A percentile compares a stretch with the other conserved stretches of the same genome.
Evolutionary conservation across 2,797 vertebrate genomes (phyloP).

Genomic region (Cyprinodon diabolis): DNA sequence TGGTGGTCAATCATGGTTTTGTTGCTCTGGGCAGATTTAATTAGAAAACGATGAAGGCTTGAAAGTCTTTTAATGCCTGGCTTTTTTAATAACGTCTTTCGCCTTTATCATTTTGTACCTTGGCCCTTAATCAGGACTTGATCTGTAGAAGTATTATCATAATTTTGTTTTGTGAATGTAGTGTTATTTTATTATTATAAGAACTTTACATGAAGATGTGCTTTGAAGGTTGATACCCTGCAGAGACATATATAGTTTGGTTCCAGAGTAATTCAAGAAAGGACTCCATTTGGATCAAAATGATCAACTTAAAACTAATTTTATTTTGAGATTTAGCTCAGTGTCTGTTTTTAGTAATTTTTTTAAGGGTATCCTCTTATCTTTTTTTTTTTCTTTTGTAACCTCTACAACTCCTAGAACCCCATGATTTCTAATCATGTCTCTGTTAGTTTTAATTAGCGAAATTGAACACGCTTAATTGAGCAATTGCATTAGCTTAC

Average conservation of each 20-base stretch:
- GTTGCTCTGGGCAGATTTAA: slow-evolving; percentile 43
- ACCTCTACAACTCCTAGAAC: slow-evolving; percentile 32
- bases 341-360: neutral
- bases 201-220: neutral
- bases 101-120: neutral
- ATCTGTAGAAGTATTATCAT: neutral
- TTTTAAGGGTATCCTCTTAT: slow-evolving; percentile 4
- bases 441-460: slow-evolving; percentile 73
- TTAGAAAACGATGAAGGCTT: slow-evolving; percentile 46
- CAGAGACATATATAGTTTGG: neutral
- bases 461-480: slow-evolving; percentile 71
- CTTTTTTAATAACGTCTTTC: neutral
- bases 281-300: neutral
- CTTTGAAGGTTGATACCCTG: neutral
- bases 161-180: neutral
- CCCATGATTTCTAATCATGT: slow-evolving; percentile 56
- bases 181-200: neutral
- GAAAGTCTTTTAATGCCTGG: slow-evolving; percentile 28
- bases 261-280: neutral
- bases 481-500: slow-evolving; percentile 54
- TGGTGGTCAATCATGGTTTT: slow-evolving; percentile 26
- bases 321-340: neutral
- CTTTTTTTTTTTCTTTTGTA: slow-evolving; percentile 28
- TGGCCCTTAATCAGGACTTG: neutral
- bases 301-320: neutral